These are phyloP conservation scores for Leucoraja erinaceus DNA, from an alignment of 2,113 vertebrate species.

Conservation along the genomic window DNA sequence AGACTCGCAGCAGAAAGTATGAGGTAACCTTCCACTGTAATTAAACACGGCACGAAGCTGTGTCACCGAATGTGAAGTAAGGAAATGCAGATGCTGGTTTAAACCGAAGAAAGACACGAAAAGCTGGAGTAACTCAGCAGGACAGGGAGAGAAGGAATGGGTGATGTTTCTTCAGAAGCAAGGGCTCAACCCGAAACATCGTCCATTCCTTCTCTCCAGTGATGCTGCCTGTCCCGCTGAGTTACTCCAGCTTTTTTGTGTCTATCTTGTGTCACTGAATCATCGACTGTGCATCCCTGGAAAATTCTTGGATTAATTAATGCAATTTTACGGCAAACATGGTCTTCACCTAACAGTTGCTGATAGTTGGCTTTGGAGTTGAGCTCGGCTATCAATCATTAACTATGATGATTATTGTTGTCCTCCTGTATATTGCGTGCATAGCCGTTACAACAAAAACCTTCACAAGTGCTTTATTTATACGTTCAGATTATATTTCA, in stretches of 20 bases:
- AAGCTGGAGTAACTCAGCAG: too few relatives aligned
- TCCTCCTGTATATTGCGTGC: background rate
- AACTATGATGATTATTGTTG: background rate
- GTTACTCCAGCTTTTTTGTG: too few relatives aligned
- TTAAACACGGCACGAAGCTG: background rate
- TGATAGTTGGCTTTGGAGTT: slow-evolving; percentile 13
- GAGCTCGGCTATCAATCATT: slow-evolving; percentile 19
- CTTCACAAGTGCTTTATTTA: slow-evolving; percentile 10
- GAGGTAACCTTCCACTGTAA: background rate
- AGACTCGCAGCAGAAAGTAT: background rate
- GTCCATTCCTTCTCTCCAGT: too few relatives aligned
- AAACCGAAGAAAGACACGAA: too few relatives aligned
- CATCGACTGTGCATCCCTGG: background rate
- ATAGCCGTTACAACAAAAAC: background rate
- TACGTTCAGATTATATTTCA: background rate
- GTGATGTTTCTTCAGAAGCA: too few relatives aligned
- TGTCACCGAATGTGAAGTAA: background rate
- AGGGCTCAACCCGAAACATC: too few relatives aligned
- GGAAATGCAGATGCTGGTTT: too few relatives aligned
- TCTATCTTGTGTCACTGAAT: background rate
- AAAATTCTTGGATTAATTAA: slow-evolving; percentile 17
- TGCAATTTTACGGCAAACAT: slow-evolving; percentile 18
- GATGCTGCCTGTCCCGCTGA: too few relatives aligned
- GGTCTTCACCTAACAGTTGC: background rate
- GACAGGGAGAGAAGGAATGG: too few relatives aligned